phyloP scores from a whole-genome alignment of 2,888 invertebrate species.

The Latrodectus elegans region DNA sequence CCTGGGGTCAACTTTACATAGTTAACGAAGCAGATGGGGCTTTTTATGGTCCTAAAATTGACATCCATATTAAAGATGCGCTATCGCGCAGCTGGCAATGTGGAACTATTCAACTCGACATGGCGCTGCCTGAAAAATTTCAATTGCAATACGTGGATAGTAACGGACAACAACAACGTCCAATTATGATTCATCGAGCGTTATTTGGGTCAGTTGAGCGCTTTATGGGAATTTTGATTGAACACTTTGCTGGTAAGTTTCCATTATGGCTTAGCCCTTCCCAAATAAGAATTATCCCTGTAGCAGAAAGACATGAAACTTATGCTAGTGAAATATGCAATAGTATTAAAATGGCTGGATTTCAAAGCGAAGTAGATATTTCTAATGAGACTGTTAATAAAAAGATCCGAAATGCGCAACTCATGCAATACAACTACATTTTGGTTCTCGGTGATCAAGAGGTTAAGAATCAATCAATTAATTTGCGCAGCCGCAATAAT shows the following conservation, averaged over 20 bases:
- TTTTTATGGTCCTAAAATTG: conserved; percentile 70
- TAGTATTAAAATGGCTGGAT: background rate
- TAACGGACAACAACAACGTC: conserved; percentile 20
- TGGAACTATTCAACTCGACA: conserved; percentile 68
- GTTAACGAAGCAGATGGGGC: conserved; percentile 60
- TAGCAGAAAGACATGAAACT: background rate
- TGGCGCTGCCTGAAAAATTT: conserved; percentile 68
- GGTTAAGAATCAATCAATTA: too few relatives aligned
- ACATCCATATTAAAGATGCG: conserved; percentile 49
- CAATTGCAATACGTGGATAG: conserved; percentile 6
- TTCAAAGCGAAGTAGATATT: conserved; percentile 26
- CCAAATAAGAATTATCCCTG: conserved; percentile 50
- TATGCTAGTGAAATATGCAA: background rate
- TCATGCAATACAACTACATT: too few relatives aligned
- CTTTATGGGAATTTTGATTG: conserved; percentile 70
- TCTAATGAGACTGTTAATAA: conserved; percentile 27
- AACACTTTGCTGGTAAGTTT: conserved; percentile 63
- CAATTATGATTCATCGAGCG: conserved; percentile 70
- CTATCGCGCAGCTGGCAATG: conserved; percentile 66
- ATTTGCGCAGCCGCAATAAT: too few relatives aligned
- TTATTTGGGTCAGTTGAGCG: conserved; percentile 69
- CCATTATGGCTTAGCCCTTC: conserved; percentile 67
- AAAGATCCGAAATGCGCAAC: conserved; percentile 16
- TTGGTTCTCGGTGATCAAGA: too few relatives aligned
- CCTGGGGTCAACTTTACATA: background rate